These are phyloP conservation scores for Troides helena DNA, from an alignment of 2,888 invertebrate genomes.

Conservation along the genomic window DNA sequence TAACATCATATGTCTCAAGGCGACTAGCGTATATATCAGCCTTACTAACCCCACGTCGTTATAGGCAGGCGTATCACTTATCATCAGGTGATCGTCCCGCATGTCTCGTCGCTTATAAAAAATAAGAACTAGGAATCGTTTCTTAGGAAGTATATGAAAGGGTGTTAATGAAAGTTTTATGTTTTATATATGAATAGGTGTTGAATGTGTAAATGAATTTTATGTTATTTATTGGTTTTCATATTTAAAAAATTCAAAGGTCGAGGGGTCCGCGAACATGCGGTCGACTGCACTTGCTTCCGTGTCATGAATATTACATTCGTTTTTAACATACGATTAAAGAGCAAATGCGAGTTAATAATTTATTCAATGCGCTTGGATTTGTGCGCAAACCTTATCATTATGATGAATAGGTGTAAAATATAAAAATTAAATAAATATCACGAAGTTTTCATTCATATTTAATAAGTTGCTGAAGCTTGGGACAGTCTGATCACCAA, in stretches of 20 bases:
- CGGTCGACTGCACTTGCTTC: constrained; percentile 5
- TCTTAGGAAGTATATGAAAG: too few relatives aligned
- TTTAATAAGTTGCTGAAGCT: neutral
- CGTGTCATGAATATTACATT: constrained; percentile 5
- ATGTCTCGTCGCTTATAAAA: too few relatives aligned
- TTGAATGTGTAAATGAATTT: neutral
- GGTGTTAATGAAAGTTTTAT: neutral
- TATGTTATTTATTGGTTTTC: constrained; percentile 10
- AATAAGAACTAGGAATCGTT: too few relatives aligned
- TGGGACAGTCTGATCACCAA: too few relatives aligned
- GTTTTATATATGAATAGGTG: neutral
- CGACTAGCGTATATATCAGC: too few relatives aligned
- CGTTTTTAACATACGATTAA: constrained; percentile 15
- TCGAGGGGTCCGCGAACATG: neutral
- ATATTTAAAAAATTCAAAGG: constrained; percentile 10
- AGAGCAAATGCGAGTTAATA: neutral
- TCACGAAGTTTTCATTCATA: neutral
- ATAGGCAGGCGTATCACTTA: too few relatives aligned
- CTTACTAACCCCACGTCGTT: too few relatives aligned
- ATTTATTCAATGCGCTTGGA: constrained; percentile 1
- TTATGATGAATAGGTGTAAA: neutral
- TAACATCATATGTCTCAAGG: too few relatives aligned
- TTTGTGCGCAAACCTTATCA: neutral
- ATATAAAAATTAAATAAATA: neutral
- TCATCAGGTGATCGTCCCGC: too few relatives aligned